Evolutionary conservation across 1,140 invertebrate species (phyloP).

Genomic region (Lasaia peninsularis): DNA sequence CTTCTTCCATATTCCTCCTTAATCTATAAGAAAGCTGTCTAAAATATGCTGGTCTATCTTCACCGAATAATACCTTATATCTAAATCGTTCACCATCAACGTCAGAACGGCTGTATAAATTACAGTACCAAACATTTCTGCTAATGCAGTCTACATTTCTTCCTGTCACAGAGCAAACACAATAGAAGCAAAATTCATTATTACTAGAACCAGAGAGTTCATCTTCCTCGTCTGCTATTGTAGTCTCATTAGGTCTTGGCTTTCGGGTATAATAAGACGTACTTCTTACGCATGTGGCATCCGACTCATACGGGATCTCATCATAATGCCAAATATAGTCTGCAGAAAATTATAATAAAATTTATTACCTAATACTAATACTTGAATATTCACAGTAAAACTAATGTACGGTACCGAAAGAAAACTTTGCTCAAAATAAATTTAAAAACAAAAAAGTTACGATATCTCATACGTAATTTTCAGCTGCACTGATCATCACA

Average conservation of each 20-base stretch:
- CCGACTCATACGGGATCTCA: conserved; percentile 56
- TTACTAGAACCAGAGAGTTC: conserved; percentile 42
- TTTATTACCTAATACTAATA: not conserved
- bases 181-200: conserved; percentile 44
- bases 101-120: conserved; percentile 43
- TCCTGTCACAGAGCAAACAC: conserved; percentile 45
- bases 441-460: no score
- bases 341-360: conserved; percentile 22
- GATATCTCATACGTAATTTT: not conserved
- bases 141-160: conserved; percentile 36
- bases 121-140: conserved; percentile 46
- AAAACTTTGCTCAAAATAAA: no score
- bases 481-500: conserved; percentile 24
- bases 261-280: conserved; percentile 56
- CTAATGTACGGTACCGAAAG: no score
- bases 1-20: conserved; percentile 58
- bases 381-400: no score
- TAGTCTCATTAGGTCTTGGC: conserved; percentile 42
- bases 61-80: conserved; percentile 39
- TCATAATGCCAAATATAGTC: conserved; percentile 67
- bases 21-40: conserved; percentile 50
- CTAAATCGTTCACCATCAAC: conserved; percentile 29
- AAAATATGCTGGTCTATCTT: conserved; percentile 56
- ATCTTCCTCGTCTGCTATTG: conserved; percentile 39
- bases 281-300: conserved; percentile 44